Percentiles rank a stretch among this genome's conserved stretches.
phyloP scores from a whole-genome alignment of 2,113 vertebrate species.

The Serilophus lunatus region DNA sequence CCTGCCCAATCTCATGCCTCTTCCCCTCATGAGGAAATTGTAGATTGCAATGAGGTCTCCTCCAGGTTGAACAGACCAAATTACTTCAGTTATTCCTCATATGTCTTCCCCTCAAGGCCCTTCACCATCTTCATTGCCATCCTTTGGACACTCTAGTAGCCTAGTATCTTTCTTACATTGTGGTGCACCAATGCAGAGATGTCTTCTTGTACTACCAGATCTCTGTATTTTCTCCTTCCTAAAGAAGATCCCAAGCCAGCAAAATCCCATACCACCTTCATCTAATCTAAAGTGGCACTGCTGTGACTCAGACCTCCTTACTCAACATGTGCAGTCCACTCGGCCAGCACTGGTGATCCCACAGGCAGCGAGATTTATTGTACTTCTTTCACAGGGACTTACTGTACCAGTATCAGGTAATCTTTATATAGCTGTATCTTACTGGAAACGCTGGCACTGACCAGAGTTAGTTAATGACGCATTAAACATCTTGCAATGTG shows the following conservation, averaged over 20 bases:
- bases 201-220: background rate
- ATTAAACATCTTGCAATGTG: background rate
- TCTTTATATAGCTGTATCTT: background rate
- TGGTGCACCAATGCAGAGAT: background rate
- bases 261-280: background rate
- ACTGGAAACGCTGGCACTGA: background rate
- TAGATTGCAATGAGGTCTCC: background rate
- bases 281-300: background rate
- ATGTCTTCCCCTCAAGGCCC: background rate
- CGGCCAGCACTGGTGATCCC: background rate
- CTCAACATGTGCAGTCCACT: background rate
- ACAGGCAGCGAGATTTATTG: background rate
- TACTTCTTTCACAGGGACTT: rapidly evolving
- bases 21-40: background rate
- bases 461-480: background rate
- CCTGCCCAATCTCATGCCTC: background rate
- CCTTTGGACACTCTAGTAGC: background rate
- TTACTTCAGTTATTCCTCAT: background rate
- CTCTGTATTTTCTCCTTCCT: background rate
- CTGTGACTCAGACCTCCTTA: background rate
- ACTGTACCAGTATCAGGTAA: background rate
- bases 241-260: background rate
- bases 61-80: background rate
- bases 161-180: background rate
- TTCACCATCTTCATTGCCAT: background rate